These are phyloP conservation scores for Limenitis camilla DNA, from an alignment of 2,888 invertebrate species.

Conservation along the genomic window DNA sequence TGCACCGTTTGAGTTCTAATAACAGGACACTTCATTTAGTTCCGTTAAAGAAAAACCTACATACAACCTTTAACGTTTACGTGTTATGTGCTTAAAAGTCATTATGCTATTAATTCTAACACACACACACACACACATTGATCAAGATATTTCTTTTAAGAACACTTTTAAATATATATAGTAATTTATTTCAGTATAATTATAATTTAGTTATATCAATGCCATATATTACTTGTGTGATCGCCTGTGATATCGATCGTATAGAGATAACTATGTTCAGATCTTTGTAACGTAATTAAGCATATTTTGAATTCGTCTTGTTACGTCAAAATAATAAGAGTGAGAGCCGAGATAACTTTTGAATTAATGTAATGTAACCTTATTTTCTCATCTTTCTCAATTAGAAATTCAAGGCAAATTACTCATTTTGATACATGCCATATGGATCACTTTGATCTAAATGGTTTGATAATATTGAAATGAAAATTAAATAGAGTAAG, in stretches of 20 bases:
- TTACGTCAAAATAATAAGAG: slow-evolving; percentile 53
- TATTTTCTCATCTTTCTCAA: slow-evolving; percentile 48
- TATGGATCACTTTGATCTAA: neutral
- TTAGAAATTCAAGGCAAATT: slow-evolving; percentile 42
- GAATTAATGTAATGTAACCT: slow-evolving; percentile 52
- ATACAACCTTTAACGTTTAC: too few relatives aligned
- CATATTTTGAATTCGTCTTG: slow-evolving; percentile 58
- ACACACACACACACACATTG: too few relatives aligned
- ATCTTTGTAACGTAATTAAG: slow-evolving; percentile 63
- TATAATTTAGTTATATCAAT: too few relatives aligned
- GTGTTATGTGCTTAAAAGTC: too few relatives aligned
- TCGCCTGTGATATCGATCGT: slow-evolving; percentile 34
- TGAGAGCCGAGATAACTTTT: slow-evolving; percentile 50
- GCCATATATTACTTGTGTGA: slow-evolving; percentile 22
- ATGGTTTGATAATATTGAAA: neutral
- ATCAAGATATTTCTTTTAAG: too few relatives aligned
- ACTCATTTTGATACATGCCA: slow-evolving; percentile 14
- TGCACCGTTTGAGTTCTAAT: slow-evolving; percentile 41
- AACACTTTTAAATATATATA: too few relatives aligned
- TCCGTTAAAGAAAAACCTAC: slow-evolving; percentile 13
- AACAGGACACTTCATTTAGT: slow-evolving; percentile 30
- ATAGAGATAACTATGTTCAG: slow-evolving; percentile 41
- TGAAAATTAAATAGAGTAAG: neutral
- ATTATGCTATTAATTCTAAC: too few relatives aligned
- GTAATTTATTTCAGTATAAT: too few relatives aligned